Base-by-base conservation (phyloP, 2,888 invertebrate genomes). In the Polyploca ridens region DNA sequence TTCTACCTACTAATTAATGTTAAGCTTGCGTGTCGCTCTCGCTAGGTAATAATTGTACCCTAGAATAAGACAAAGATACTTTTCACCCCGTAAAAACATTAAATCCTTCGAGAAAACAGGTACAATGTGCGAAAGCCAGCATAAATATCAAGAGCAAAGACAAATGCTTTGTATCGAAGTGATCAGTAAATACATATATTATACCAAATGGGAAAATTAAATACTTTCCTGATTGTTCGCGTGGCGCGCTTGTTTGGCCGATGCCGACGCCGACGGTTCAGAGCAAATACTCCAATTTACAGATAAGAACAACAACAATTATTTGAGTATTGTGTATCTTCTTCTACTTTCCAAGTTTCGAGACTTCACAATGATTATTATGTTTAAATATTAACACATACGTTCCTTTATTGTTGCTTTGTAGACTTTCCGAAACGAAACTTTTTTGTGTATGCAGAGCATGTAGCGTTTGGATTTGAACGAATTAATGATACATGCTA, bases 271-370 rank as follows among this genome's bases (percentile, higher is more conserved):
- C 11, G 41, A 58, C 14, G 58, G n/a, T 33, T 58, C 58, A 8
- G 33, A 58, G 58, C 33, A 33, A 58, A 58, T 19, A 58, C 35
- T 35, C 38, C 38, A 33, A n/a, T 38, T 11, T 13, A 16, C 38
- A 16, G 59, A 60, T 60, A 60, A 54, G 19, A 54, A 60, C 59
- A 60, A 59, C 38, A 59, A 60, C 59, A 60, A 38, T 60, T 60
- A 60, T 60, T 38, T 16, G 16, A 60, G 38, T 35, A 59, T 60
- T 60, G 59, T 60, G 19, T 33, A 33, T 33, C 59, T n/a, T 19
- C 54, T 19, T 54, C 54, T 54, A 54, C 54, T 54, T 19, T 19
- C 1, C 54, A 16, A 19, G 19, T 19, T 10, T 19, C 54, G 16
- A 10, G 16, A 54, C 19, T 54, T 10, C 54, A 54, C 16, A 54